A percentile compares a stretch with the other conserved stretches of the same genome.
phyloP scores from a whole-genome alignment of 2,888 invertebrate species.

The Lampropteryx suffumata region DNA sequence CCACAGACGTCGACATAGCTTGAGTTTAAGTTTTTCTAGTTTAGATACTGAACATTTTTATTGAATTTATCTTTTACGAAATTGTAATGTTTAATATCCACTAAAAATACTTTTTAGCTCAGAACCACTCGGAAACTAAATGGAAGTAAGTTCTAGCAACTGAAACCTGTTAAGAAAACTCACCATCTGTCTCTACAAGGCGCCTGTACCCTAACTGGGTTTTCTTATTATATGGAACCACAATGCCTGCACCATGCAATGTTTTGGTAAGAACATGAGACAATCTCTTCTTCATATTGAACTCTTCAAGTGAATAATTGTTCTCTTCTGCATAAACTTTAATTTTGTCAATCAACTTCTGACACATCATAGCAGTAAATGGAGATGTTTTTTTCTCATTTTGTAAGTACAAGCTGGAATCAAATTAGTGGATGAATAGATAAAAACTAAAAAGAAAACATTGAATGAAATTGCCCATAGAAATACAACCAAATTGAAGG shows the following conservation, averaged over 20 bases:
- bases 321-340: conserved; percentile 84
- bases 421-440: conserved; percentile 34
- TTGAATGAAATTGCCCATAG: no score
- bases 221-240: conserved; percentile 92
- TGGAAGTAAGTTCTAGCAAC: no score
- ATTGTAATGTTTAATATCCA: no score
- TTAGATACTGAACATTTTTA: no score
- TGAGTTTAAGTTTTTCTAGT: no score
- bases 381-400: conserved; percentile 81
- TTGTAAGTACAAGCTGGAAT: conserved; percentile 77
- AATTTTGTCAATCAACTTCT: conserved; percentile 84
- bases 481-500: no score
- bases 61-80: no score
- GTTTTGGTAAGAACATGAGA: conserved; percentile 86
- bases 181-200: conserved; percentile 86
- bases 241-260: conserved; percentile 92
- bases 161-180: conserved; percentile 15
- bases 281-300: conserved; percentile 83
- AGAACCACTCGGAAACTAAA: no score
- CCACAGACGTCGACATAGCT: no score
- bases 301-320: conserved; percentile 81
- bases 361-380: conserved; percentile 84
- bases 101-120: no score
- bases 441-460: neutral
- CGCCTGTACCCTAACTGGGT: conserved; percentile 93